A percentile compares a stretch with the other conserved stretches of the same genome.
Conservation (phyloP, 92 coral and sea anemone genomes). For the Umimayanthus kanabou region DNA sequence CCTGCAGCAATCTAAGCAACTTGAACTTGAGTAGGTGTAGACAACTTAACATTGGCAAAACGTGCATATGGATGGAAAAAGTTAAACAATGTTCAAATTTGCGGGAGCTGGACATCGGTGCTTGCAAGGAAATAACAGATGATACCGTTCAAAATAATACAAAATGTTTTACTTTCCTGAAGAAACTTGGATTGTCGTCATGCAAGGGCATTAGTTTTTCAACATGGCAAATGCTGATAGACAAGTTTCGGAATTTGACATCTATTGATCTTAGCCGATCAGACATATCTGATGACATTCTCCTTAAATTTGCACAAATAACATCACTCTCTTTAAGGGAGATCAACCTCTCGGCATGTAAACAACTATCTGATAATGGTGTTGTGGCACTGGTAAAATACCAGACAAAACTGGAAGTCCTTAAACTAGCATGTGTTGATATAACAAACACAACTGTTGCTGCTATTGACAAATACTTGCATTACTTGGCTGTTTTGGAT, state of each 20-base stretch:
- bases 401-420: constrained; percentile 61
- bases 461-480: constrained; percentile 73
- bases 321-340: constrained; percentile 55
- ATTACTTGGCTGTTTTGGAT: constrained; percentile 58
- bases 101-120: constrained; percentile 60
- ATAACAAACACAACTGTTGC: constrained; percentile 72
- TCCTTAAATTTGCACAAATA: constrained; percentile 70
- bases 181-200: constrained; percentile 67
- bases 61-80: constrained; percentile 60
- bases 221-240: constrained; percentile 68
- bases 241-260: constrained; percentile 45
- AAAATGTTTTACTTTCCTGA: constrained; percentile 41
- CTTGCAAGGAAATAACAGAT: constrained; percentile 74
- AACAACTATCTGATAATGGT: constrained; percentile 80
- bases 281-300: constrained; percentile 76
- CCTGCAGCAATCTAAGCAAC: constrained; percentile 51
- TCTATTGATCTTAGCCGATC: constrained; percentile 82
- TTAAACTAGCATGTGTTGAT: constrained; percentile 74
- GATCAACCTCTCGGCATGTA: constrained; percentile 79
- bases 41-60: constrained; percentile 69
- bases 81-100: constrained; percentile 17
- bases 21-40: constrained; percentile 78
- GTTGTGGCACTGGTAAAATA: constrained; percentile 71
- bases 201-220: constrained; percentile 60
- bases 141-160: constrained; percentile 65